Evolutionary conservation across 2,888 invertebrate genomes (phyloP).

Genomic region (Brenthis ino): DNA sequence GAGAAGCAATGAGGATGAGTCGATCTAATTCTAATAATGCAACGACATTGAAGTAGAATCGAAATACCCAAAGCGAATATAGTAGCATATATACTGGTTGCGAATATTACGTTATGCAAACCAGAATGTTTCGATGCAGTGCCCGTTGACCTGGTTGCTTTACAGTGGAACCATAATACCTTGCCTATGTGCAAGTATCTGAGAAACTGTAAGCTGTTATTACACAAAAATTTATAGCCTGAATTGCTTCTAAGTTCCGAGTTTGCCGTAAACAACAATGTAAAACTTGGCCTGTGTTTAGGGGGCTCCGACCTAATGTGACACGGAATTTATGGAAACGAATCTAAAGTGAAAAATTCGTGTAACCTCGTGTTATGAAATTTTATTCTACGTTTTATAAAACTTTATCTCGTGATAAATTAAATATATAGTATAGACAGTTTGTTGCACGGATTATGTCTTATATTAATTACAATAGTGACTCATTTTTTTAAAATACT

Average conservation of each 20-base stretch:
- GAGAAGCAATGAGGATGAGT: background rate
- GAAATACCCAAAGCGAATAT: background rate
- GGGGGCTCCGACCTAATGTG: conserved; percentile 63
- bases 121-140: conserved; percentile 18
- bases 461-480: too few relatives aligned
- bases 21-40: conserved; percentile 11
- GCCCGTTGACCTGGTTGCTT: conserved; percentile 17
- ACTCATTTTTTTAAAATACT: too few relatives aligned
- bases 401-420: conserved; percentile 44
- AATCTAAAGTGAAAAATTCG: conserved; percentile 64
- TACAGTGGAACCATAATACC: conserved; percentile 59
- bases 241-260: conserved; percentile 74
- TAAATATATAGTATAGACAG: background rate
- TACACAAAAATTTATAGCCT: conserved; percentile 77
- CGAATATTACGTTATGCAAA: conserved; percentile 11
- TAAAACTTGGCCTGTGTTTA: conserved; percentile 73
- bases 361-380: conserved; percentile 60
- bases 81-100: background rate
- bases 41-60: background rate
- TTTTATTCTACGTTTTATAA: conserved; percentile 55
- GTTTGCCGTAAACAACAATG: conserved; percentile 79
- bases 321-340: conserved; percentile 60
- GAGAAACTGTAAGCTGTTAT: conserved; percentile 77
- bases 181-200: conserved; percentile 73
- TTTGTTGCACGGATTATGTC: too few relatives aligned